A percentile compares a stretch with the other conserved stretches of the same genome.
phyloP scores from a whole-genome alignment of 1,140 invertebrate species.

The Drosophila truncata region DNA sequence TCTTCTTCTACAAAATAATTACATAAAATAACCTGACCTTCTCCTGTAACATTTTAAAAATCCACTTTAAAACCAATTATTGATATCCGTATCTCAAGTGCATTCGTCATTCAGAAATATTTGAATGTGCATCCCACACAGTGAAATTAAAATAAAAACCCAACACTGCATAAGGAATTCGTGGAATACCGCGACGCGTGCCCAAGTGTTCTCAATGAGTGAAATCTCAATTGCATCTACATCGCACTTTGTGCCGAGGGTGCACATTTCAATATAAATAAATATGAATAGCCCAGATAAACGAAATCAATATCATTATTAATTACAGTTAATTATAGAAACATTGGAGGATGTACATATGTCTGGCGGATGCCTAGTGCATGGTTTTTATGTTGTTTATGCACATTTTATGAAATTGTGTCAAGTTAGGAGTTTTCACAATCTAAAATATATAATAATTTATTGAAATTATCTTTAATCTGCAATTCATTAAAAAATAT shows the following conservation, averaged over 20 bases:
- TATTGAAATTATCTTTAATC: no score
- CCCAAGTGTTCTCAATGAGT: slow-evolving; percentile 39
- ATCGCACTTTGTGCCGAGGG: slow-evolving; percentile 29
- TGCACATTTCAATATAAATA: slow-evolving; percentile 23
- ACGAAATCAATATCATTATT: slow-evolving; percentile 27
- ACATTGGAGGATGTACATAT: neutral
- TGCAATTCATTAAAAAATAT: neutral
- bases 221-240: slow-evolving; percentile 37
- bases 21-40: slow-evolving; percentile 1
- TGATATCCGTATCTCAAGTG: slow-evolving; percentile 67
- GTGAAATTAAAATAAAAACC: slow-evolving; percentile 23
- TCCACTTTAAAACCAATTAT: slow-evolving; percentile 63
- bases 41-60: neutral
- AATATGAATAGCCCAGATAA: slow-evolving; percentile 5
- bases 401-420: slow-evolving; percentile 3
- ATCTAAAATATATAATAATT: neutral
- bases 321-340: slow-evolving; percentile 38
- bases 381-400: neutral
- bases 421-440: neutral
- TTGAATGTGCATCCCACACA: slow-evolving; percentile 12
- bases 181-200: slow-evolving; percentile 31
- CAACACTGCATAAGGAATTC: neutral
- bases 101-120: slow-evolving; percentile 7
- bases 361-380: neutral
- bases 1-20: slow-evolving; percentile 2